Evolutionary conservation across 2,888 invertebrate genomes (phyloP), one percentile per base, ranked within the genome.

Genomic region (Cylindroiulus punctatus): DNA sequence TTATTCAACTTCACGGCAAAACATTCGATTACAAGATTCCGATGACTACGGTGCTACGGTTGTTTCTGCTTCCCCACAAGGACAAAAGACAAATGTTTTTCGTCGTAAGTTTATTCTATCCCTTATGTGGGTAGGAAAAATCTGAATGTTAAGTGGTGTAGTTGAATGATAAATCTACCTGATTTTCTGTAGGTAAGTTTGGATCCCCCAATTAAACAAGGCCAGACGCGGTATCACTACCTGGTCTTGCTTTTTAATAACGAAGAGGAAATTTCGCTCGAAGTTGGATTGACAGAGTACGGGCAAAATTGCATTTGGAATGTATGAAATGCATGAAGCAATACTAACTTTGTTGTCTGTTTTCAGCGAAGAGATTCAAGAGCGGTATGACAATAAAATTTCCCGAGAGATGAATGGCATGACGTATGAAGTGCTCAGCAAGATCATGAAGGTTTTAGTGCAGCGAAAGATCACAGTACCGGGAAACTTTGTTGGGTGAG

Each of bases 121-220:
- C n/a, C n/a, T n/a, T n/a, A n/a, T n/a, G n/a, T n/a, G n/a, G n/a
- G n/a, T n/a, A n/a, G n/a, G n/a, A n/a, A n/a, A n/a, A n/a, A n/a
- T n/a, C n/a, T n/a, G n/a, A n/a, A n/a, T n/a, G n/a, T n/a, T n/a
- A n/a, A n/a, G n/a, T n/a, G n/a, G n/a, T n/a, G n/a, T n/a, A 52
- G 26, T 81, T 87, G 57, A 32, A 83, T 84, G 52, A 32, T 81
- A 87, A 81, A 86, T 82, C 84, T 83, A 42, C 81, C 84, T 84
- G 36, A 86, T 86, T 83, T 84, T n/a, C n/a, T 52, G 26, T 89
- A 93, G 93, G 92, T 94, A 81, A 97, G 98, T 86, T 92, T 99
- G 89, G 99, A 99, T 93, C 99, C 99, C 0, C 99, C 99, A 0
- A 99, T 99, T 89, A 99, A 99, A 90, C 99, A 99, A 91, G 99